Percentiles rank a stretch among this genome's conserved stretches.
phyloP scores from a whole-genome alignment of 2,888 invertebrate species.

The Drosophila nr. perissopoda region DNA sequence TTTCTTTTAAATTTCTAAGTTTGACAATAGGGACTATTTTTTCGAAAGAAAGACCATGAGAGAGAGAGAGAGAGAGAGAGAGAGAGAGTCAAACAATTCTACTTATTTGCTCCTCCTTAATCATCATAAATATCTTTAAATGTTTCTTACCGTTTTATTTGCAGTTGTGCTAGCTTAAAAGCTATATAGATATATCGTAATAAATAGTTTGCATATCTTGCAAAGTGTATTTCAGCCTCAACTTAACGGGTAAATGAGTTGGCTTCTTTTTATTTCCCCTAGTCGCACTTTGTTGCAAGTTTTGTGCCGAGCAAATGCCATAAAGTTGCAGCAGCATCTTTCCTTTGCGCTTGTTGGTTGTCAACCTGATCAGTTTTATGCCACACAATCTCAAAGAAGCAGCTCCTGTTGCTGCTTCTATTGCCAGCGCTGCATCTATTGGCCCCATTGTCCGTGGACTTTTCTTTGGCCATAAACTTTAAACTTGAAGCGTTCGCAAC shows the following conservation, averaged over 20 bases:
- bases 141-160: neutral
- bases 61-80: neutral
- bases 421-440: slow-evolving; percentile 30
- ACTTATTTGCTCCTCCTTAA: neutral
- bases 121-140: neutral
- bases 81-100: neutral
- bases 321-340: slow-evolving; percentile 58
- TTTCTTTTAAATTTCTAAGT: neutral
- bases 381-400: slow-evolving; percentile 26
- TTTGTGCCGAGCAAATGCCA: slow-evolving; percentile 54
- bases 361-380: slow-evolving; percentile 70
- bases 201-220: slow-evolving; percentile 9
- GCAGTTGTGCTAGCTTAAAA: neutral
- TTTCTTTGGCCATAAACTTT: slow-evolving; percentile 73
- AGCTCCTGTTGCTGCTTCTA: slow-evolving; percentile 29
- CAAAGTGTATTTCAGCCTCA: slow-evolving; percentile 32
- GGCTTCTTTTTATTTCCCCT: slow-evolving; percentile 24
- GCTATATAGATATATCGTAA: neutral
- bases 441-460: slow-evolving; percentile 61
- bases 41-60: neutral
- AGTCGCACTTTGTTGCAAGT: slow-evolving; percentile 54
- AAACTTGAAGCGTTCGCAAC: slow-evolving; percentile 64
- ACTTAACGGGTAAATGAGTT: slow-evolving; percentile 40
- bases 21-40: neutral
- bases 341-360: slow-evolving; percentile 28